These are phyloP conservation scores for Creontiades dilutus DNA, from an alignment of 2,888 invertebrate species.

Conservation along the genomic window DNA sequence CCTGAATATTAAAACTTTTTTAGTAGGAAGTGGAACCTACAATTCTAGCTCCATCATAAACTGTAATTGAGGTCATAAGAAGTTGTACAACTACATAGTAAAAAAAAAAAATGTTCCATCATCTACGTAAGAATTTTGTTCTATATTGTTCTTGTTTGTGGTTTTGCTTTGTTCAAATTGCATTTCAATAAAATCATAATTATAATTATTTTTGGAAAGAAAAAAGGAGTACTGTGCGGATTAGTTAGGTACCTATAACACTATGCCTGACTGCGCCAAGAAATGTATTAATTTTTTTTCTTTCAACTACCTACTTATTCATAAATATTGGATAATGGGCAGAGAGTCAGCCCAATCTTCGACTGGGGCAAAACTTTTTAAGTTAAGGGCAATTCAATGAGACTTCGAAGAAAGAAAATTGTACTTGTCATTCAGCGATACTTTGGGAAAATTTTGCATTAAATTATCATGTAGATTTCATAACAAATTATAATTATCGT, in stretches of 20 bases:
- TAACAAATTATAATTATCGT: conserved; percentile 48
- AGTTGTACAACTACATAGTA: too few species aligned
- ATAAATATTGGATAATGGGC: background rate
- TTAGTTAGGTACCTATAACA: background rate
- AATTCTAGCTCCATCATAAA: too few species aligned
- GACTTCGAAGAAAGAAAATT: background rate
- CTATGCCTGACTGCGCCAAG: background rate
- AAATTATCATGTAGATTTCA: conserved; percentile 59
- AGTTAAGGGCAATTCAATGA: conserved; percentile 35
- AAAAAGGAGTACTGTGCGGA: background rate
- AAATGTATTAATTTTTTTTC: background rate
- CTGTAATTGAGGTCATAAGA: too few species aligned
- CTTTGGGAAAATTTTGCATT: conserved; percentile 24
- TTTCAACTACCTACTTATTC: background rate
- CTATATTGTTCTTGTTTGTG: too few species aligned
- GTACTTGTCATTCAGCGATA: conserved; percentile 1
- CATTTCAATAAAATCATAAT: background rate
- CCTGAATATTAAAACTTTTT: too few species aligned
- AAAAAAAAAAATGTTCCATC: too few species aligned
- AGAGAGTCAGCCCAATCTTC: background rate
- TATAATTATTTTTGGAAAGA: background rate
- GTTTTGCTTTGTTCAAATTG: too few species aligned
- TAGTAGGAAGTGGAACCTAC: too few species aligned
- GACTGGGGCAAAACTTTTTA: background rate
- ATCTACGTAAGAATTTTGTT: too few species aligned